phyloP scores from a whole-genome alignment of 2,113 vertebrate species.

The Oryzias woworae region DNA sequence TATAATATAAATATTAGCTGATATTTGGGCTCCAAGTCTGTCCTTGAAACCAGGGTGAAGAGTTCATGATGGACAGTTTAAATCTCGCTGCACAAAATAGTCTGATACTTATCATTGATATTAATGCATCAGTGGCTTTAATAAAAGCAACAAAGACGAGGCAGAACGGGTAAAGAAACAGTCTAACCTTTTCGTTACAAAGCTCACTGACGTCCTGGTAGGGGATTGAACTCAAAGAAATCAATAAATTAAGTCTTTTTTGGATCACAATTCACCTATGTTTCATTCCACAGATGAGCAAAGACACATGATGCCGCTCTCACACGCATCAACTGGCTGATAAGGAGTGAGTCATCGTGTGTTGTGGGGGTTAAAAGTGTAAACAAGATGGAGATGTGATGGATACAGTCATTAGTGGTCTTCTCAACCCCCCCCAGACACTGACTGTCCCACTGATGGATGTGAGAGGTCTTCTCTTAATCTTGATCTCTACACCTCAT shows the following conservation, averaged over 20 bases:
- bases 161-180: no score
- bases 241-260: background rate
- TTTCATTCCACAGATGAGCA: slow-evolving; percentile 13
- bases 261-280: background rate
- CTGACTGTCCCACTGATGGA: slow-evolving; percentile 39
- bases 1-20: no score
- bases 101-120: no score
- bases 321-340: slow-evolving; percentile 34
- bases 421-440: slow-evolving; percentile 11
- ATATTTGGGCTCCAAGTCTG: no score
- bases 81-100: no score
- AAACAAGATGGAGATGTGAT: slow-evolving; percentile 62
- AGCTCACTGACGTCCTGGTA: no score
- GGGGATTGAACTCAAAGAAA: no score
- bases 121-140: no score
- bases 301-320: slow-evolving; percentile 21
- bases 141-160: no score
- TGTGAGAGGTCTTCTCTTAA: slow-evolving; percentile 34
- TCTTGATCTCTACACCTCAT: slow-evolving; percentile 40
- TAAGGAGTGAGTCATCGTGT: slow-evolving; percentile 60
- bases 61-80: no score
- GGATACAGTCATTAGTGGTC: slow-evolving; percentile 57
- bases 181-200: no score
- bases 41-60: no score
- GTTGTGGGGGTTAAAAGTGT: slow-evolving; percentile 55